Evolutionary conservation across 2,888 invertebrate species (phyloP).

Genomic region (Noctua janthina): DNA sequence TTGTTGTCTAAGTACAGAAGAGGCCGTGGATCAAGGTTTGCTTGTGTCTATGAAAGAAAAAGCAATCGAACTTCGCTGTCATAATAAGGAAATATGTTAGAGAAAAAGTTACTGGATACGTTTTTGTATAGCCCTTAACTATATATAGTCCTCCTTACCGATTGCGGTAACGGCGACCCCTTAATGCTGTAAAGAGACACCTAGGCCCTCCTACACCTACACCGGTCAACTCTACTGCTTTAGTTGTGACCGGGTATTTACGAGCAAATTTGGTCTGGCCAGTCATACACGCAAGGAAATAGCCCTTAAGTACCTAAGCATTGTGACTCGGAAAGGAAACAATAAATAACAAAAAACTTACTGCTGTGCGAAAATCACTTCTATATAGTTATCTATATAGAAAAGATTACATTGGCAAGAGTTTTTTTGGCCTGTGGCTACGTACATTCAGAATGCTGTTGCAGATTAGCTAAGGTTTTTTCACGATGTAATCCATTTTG

Average conservation of each 20-base stretch:
- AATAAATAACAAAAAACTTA: neutral
- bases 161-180: too few species aligned
- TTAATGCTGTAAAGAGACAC: too few species aligned
- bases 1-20: slow-evolving; percentile 1
- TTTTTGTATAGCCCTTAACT: neutral
- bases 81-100: neutral
- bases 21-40: neutral
- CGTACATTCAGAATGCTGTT: neutral
- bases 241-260: too few species aligned
- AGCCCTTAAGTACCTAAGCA: neutral
- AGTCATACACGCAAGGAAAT: too few species aligned
- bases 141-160: too few species aligned
- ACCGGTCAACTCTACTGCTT: too few species aligned
- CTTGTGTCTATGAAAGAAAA: neutral
- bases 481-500: neutral
- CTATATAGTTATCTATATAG: neutral
- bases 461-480: neutral
- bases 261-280: too few species aligned
- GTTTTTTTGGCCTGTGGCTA: neutral
- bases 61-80: neutral
- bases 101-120: neutral
- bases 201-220: too few species aligned
- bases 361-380: neutral
- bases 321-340: neutral
- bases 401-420: too few species aligned